Conservation (phyloP, 1,140 invertebrate species). For the Nilaparvata lugens region DNA sequence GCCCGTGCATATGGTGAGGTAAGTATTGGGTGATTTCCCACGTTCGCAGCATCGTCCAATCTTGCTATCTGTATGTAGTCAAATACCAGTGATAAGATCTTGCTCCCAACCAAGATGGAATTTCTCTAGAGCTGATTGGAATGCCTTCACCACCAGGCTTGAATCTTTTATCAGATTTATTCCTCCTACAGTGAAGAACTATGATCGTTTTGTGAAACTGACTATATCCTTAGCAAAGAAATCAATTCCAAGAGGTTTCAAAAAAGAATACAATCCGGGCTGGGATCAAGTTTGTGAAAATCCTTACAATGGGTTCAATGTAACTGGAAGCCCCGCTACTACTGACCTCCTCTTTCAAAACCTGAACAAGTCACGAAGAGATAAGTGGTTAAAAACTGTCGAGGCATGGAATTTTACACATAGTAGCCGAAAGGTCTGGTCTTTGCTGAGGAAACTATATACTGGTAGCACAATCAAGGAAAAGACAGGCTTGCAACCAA, state of each 20-base stretch:
- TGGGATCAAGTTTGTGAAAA: not conserved
- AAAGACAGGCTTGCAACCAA: not conserved
- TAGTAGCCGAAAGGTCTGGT: not conserved
- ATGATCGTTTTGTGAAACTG: not conserved
- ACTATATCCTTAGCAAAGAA: not conserved
- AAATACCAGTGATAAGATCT: not conserved
- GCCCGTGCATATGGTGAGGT: not conserved
- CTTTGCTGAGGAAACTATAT: not conserved
- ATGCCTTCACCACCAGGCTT: not conserved
- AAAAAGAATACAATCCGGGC: too few species aligned
- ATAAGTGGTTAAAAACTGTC: not conserved
- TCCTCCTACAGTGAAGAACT: not conserved
- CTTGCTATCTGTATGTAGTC: not conserved
- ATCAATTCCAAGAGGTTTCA: not conserved
- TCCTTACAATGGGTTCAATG: not conserved
- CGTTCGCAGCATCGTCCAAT: not conserved
- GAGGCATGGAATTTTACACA: not conserved
- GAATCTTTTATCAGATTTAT: not conserved
- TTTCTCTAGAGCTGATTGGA: not conserved
- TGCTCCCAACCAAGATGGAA: not conserved
- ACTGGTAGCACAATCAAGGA: not conserved
- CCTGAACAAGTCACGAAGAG: not conserved
- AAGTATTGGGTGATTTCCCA: not conserved
- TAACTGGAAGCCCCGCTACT: not conserved
- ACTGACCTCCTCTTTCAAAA: not conserved